phyloP scores from a whole-genome alignment of 2,113 vertebrate genomes.

The Loxodonta africana region DNA sequence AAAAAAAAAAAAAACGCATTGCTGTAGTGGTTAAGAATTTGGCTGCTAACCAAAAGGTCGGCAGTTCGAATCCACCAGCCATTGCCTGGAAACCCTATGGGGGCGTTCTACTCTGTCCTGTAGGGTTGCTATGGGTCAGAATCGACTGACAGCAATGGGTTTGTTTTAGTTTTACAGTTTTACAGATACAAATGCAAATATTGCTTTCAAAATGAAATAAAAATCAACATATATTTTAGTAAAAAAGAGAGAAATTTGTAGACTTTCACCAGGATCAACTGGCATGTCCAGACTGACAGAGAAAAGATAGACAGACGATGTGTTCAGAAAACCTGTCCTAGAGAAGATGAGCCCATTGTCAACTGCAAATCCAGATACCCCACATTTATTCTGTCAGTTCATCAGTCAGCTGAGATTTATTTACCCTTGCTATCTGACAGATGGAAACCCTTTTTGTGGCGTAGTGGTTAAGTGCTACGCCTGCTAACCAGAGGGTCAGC shows the following conservation, averaged over 20 bases:
- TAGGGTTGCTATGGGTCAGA: no score
- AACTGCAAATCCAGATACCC: background rate
- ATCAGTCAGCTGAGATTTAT: background rate
- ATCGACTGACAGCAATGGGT: no score
- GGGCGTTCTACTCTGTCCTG: no score
- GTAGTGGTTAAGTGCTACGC: no score
- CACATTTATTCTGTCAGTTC: background rate
- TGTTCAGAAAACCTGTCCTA: background rate
- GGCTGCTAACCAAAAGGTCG: no score
- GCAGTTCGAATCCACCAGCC: no score
- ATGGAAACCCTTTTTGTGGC: no score
- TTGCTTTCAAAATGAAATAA: conserved; percentile 62
- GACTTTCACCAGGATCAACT: conserved; percentile 1
- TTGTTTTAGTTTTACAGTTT: background rate
- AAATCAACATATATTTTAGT: conserved; percentile 50
- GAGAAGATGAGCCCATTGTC: background rate
- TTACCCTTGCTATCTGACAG: background rate
- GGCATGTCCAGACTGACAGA: background rate
- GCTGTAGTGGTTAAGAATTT: no score
- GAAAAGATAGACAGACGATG: background rate
- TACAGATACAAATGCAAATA: conserved; percentile 43
- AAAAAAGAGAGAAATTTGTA: conserved; percentile 34
- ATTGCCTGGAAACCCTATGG: no score
- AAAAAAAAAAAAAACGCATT: no score
- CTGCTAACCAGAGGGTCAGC: no score